Evolutionary conservation across 2,113 vertebrate species (phyloP).

Genomic region (Anseranas semipalmata): DNA sequence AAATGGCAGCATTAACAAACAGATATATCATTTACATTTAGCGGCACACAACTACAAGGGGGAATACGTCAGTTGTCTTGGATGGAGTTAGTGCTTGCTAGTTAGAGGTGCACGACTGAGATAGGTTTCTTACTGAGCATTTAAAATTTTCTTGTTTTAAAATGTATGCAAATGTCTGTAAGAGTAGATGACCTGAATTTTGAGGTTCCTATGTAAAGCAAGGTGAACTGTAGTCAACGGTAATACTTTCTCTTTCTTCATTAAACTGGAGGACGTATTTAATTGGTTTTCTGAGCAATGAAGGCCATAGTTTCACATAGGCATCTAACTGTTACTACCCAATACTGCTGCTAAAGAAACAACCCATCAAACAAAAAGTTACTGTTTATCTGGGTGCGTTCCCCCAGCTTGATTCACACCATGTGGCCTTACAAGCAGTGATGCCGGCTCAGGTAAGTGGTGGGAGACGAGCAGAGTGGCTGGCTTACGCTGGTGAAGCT

Average conservation of each 20-base stretch:
- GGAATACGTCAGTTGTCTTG: background rate
- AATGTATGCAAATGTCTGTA: background rate
- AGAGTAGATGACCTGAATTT: background rate
- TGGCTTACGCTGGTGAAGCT: background rate
- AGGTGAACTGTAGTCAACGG: background rate
- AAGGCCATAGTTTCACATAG: background rate
- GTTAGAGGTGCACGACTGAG: background rate
- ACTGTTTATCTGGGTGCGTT: background rate
- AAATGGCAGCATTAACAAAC: background rate
- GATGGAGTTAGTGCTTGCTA: background rate
- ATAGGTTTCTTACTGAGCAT: background rate
- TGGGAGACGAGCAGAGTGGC: background rate
- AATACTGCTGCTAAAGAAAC: background rate
- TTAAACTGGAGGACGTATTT: background rate
- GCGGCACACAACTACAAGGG: background rate
- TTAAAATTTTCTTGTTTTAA: background rate
- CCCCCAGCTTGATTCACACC: background rate
- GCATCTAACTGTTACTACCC: background rate
- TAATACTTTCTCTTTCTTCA: background rate
- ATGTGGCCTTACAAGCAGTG: background rate
- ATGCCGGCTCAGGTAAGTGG: background rate
- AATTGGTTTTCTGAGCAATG: background rate
- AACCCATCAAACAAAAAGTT: background rate
- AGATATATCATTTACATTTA: background rate
- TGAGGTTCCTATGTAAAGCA: background rate